phyloP scores from a whole-genome alignment of 2,888 invertebrate genomes.

The Ennomos erosarius region DNA sequence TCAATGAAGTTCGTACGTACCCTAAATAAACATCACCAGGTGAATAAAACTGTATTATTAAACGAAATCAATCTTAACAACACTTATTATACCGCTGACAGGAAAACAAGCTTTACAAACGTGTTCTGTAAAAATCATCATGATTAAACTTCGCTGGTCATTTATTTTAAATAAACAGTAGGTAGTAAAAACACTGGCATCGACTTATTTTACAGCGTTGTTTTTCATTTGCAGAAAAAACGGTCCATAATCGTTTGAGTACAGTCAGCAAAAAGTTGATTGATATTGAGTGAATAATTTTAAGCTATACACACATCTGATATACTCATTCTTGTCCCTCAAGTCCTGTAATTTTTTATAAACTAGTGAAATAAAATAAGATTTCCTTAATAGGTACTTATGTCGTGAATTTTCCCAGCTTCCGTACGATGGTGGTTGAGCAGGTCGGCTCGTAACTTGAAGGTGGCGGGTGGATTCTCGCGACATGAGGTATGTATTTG shows the following conservation, averaged over 20 bases:
- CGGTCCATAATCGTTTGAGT: constrained; percentile 53
- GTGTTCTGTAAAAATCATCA: constrained; percentile 33
- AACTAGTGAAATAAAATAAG: too few relatives aligned
- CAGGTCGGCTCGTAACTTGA: too few relatives aligned
- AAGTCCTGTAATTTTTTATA: too few relatives aligned
- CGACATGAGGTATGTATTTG: too few relatives aligned
- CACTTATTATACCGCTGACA: constrained; percentile 12
- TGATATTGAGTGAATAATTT: constrained; percentile 6
- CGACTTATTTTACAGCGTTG: constrained; percentile 57
- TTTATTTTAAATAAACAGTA: constrained; percentile 42
- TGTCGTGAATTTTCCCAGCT: too few relatives aligned
- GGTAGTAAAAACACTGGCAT: constrained; percentile 44
- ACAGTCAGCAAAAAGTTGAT: constrained; percentile 44
- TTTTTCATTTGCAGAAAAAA: constrained; percentile 55
- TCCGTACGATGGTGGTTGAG: too few relatives aligned
- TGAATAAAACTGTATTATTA: too few relatives aligned
- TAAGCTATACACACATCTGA: neutral
- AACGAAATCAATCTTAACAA: neutral
- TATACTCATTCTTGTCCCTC: neutral
- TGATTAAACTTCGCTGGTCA: constrained; percentile 33
- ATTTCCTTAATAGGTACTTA: too few relatives aligned
- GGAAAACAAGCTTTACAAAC: constrained; percentile 19
- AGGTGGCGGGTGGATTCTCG: too few relatives aligned
- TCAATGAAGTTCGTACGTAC: too few relatives aligned
- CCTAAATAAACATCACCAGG: too few relatives aligned